Conservation (phyloP, 1,140 invertebrate genomes). For the Ceratina australensis region DNA sequence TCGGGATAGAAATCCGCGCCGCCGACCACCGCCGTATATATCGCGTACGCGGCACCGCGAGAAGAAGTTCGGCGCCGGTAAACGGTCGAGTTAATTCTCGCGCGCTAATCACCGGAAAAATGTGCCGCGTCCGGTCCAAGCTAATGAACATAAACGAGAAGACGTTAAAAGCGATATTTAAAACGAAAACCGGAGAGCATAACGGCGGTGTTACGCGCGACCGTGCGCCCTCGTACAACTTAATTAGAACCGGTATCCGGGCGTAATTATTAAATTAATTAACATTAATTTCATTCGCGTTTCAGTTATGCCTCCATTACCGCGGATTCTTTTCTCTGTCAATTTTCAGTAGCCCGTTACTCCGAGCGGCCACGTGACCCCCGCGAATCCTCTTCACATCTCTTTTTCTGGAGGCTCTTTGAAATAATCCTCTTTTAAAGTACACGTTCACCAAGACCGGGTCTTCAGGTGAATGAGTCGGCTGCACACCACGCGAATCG, state of each 20-base stretch:
- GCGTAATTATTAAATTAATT: slow-evolving; percentile 15
- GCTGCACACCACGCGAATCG: slow-evolving; percentile 3
- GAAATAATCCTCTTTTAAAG: background rate
- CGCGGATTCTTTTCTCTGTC: background rate
- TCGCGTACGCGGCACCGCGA: background rate
- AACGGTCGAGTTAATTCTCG: background rate
- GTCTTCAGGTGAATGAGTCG: slow-evolving; percentile 9
- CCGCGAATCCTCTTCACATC: background rate
- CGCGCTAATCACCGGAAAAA: slow-evolving; percentile 16
- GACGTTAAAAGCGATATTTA: slow-evolving; percentile 13
- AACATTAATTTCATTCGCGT: slow-evolving; percentile 15
- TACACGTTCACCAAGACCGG: background rate
- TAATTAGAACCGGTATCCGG: slow-evolving; percentile 21
- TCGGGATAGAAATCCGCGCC: background rate
- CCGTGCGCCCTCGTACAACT: background rate
- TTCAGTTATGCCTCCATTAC: background rate
- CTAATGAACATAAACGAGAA: slow-evolving; percentile 27
- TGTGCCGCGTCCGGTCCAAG: background rate
- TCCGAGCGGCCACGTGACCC: background rate
- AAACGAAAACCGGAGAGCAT: background rate
- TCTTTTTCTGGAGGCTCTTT: no score
- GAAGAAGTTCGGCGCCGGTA: background rate
- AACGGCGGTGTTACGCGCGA: background rate
- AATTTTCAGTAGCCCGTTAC: background rate
- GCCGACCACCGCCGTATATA: background rate